Conservation (phyloP, 2,113 vertebrate species). For the Muscicapa adusta region DNA sequence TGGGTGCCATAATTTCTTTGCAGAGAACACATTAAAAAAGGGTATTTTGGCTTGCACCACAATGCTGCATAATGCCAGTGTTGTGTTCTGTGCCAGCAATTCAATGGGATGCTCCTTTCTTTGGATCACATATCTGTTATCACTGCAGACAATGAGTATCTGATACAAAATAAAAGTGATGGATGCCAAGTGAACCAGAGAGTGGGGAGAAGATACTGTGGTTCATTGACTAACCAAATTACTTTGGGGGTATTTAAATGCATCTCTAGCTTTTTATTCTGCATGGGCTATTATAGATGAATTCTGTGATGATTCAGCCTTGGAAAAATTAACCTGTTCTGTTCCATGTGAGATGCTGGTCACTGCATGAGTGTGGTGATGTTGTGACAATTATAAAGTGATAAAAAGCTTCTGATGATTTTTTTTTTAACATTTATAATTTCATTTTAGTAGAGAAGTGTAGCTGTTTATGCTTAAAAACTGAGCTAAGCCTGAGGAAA, state of each 20-base stretch:
- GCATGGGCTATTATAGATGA: conserved; percentile 51
- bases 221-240: conserved; percentile 72
- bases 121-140: conserved; percentile 51
- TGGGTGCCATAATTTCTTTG: background rate
- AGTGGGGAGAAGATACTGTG: conserved; percentile 55
- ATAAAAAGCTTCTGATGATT: background rate
- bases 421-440: background rate
- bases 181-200: conserved; percentile 59
- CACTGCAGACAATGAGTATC: conserved; percentile 63
- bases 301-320: conserved; percentile 47
- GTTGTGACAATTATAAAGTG: background rate
- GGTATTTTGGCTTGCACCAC: conserved; percentile 46
- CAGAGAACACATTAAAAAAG: background rate
- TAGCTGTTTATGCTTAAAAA: background rate
- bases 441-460: background rate
- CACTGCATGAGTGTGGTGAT: rapidly evolving
- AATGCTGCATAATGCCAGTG: background rate
- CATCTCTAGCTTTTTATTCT: conserved; percentile 58
- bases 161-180: conserved; percentile 74
- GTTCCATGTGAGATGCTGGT: background rate
- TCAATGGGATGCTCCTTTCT: conserved; percentile 46
- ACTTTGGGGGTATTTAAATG: conserved; percentile 68
- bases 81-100: conserved; percentile 49
- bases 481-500: background rate
- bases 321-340: conserved; percentile 53